phyloP scores from a whole-genome alignment of 1,140 invertebrate species.

The Samia ricini region DNA sequence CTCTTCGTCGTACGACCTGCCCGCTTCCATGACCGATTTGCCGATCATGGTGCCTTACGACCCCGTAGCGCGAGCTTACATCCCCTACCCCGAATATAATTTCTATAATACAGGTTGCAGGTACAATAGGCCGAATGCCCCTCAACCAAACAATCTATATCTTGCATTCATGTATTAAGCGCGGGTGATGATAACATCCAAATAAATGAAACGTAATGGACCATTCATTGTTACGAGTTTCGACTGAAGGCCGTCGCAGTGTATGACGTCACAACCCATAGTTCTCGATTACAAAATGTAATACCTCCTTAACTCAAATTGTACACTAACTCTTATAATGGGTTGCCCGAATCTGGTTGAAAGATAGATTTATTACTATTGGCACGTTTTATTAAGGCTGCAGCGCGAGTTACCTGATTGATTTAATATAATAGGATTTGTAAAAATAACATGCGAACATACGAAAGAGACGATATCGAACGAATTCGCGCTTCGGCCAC shows the following conservation, averaged over 20 bases:
- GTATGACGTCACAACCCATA: slow-evolving; percentile 52
- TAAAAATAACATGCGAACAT: neutral
- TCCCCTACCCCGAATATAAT: slow-evolving; percentile 59
- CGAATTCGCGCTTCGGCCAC: slow-evolving; percentile 25
- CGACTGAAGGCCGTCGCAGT: slow-evolving; percentile 68
- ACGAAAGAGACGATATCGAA: slow-evolving; percentile 16
- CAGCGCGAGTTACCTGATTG: slow-evolving; percentile 27
- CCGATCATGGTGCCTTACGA: slow-evolving; percentile 60
- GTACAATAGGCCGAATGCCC: slow-evolving; percentile 35
- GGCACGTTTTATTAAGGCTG: slow-evolving; percentile 62
- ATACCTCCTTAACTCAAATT: neutral
- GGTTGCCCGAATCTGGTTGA: slow-evolving; percentile 74
- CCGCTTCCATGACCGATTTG: slow-evolving; percentile 56
- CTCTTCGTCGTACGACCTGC: slow-evolving; percentile 44
- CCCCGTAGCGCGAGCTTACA: slow-evolving; percentile 51
- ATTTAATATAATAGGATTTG: neutral
- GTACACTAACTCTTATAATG: slow-evolving; percentile 57
- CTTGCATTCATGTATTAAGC: slow-evolving; percentile 74
- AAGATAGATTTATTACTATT: slow-evolving; percentile 48
- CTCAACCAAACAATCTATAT: slow-evolving; percentile 70
- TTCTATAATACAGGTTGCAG: slow-evolving; percentile 55
- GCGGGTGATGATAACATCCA: slow-evolving; percentile 33
- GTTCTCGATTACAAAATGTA: neutral
- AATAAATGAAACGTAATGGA: slow-evolving; percentile 10
- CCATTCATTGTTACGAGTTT: slow-evolving; percentile 62